These are phyloP conservation scores for Zaprionus capensis DNA, from an alignment of 1,140 invertebrate genomes.

Conservation along the genomic window DNA sequence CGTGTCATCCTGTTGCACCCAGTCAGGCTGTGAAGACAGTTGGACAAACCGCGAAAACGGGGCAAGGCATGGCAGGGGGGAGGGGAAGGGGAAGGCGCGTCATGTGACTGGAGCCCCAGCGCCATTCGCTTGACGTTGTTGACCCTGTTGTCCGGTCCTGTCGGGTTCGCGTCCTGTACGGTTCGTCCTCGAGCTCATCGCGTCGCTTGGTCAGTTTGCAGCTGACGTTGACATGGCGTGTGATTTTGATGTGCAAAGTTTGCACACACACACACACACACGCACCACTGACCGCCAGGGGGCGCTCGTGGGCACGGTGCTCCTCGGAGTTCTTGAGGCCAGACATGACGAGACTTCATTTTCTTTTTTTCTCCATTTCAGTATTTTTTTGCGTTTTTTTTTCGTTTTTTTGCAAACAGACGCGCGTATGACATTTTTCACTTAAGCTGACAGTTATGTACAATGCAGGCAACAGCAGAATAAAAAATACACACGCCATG, in stretches of 20 bases:
- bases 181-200: constrained; percentile 8
- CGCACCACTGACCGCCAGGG: constrained; percentile 36
- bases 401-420: constrained; percentile 19
- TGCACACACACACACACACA: constrained; percentile 9
- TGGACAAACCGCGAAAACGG: constrained; percentile 15
- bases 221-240: constrained; percentile 61
- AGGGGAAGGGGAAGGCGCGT: not conserved
- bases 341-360: constrained; percentile 25
- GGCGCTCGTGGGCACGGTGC: constrained; percentile 11
- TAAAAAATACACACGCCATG: not conserved
- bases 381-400: constrained; percentile 14
- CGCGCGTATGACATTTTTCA: constrained; percentile 77
- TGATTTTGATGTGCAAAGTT: constrained; percentile 69
- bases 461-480: constrained; percentile 17
- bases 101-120: not conserved
- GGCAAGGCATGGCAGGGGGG: no score
- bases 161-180: not conserved
- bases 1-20: not conserved
- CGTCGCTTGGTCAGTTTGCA: constrained; percentile 41
- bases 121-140: constrained; percentile 13
- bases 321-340: constrained; percentile 29
- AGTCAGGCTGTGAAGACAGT: constrained; percentile 4
- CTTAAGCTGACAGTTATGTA: constrained; percentile 79
- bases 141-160: constrained; percentile 5
- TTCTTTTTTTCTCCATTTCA: constrained; percentile 1